A percentile compares a stretch with the other conserved stretches of the same genome.
phyloP scores from a whole-genome alignment of 2,888 invertebrate genomes.

The Metallyticus violacea region DNA sequence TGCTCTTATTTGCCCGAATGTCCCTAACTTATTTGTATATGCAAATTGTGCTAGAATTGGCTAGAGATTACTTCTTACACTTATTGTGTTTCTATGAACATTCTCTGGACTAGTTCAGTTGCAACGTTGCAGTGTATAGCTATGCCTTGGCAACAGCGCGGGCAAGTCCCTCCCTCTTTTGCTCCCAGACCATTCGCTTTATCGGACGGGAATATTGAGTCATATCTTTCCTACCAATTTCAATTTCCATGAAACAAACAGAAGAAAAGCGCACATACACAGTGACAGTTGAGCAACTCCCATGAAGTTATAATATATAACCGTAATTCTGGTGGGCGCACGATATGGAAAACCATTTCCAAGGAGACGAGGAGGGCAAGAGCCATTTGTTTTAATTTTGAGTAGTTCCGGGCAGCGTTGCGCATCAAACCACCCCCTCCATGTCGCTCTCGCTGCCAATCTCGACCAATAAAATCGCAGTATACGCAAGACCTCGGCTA shows the following conservation, averaged over 20 bases:
- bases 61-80: no score
- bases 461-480: slow-evolving; percentile 5
- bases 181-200: neutral
- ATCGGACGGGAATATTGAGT: neutral
- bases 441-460: no score
- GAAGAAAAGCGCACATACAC: neutral
- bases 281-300: neutral
- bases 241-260: neutral
- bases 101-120: no score
- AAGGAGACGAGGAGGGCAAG: neutral
- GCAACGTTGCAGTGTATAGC: no score
- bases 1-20: no score
- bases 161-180: neutral
- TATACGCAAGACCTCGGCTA: neutral
- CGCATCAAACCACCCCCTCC: no score
- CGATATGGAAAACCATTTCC: neutral
- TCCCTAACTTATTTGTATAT: no score
- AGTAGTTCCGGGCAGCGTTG: no score
- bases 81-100: no score
- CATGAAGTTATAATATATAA: neutral
- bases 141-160: neutral
- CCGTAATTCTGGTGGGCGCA: neutral
- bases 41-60: no score
- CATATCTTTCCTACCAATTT: neutral
- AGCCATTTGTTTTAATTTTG: slow-evolving; percentile 14